Evolutionary conservation across 2,797 vertebrate genomes (phyloP).

Genomic region (Molothrus ater): DNA sequence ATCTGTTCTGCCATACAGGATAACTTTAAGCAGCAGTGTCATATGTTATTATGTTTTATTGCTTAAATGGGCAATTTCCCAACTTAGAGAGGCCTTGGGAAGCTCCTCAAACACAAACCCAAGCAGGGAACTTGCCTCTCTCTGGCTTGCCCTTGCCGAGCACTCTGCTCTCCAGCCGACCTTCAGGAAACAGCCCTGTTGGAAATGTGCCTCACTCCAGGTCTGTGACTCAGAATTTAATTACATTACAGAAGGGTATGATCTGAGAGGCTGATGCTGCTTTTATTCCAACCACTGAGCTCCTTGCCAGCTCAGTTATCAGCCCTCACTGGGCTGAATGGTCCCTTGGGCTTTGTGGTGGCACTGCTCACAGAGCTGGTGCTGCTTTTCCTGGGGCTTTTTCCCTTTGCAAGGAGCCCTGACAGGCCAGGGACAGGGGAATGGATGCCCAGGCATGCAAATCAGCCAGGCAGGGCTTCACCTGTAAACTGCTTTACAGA

Average conservation of each 20-base stretch:
- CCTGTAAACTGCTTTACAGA: not conserved
- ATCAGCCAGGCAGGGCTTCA: not conserved
- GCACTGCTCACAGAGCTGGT: not conserved
- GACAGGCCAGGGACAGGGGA: not conserved
- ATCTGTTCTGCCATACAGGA: not conserved
- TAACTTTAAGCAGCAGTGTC: not conserved
- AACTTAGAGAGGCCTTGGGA: conserved; percentile 12
- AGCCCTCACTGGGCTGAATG: not conserved
- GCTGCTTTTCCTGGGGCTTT: not conserved
- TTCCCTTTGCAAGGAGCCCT: not conserved
- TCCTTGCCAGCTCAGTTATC: conserved; percentile 31
- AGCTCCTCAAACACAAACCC: conserved; percentile 21
- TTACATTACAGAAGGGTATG: conserved; percentile 43
- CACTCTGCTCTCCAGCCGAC: not conserved
- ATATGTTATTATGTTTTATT: not conserved
- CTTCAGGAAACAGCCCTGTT: conserved; percentile 46
- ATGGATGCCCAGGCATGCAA: not conserved
- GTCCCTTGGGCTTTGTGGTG: conserved; percentile 3
- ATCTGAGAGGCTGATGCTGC: conserved; percentile 48
- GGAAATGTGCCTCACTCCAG: conserved; percentile 30
- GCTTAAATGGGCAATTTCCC: conserved; percentile 21
- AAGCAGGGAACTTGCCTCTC: not conserved
- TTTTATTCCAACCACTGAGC: conserved; percentile 31
- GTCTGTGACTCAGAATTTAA: conserved; percentile 51
- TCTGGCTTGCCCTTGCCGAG: not conserved